Conservation (phyloP, 2,113 vertebrate species). For the Megaleporinus macrocephalus region DNA sequence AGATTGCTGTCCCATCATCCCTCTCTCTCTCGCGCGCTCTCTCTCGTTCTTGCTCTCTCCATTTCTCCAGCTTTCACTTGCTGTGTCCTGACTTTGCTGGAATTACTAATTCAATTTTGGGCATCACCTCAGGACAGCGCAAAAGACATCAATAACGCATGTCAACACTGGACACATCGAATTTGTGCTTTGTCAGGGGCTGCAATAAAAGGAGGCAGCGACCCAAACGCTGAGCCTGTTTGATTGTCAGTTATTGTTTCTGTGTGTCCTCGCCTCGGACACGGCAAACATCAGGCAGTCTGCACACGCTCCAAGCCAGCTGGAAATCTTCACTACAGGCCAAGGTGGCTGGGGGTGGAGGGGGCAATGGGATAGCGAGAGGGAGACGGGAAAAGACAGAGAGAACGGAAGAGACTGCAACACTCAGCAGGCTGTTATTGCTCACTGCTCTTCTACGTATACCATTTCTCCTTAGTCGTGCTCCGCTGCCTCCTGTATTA, state of each 20-base stretch:
- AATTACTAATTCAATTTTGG: constrained; percentile 30
- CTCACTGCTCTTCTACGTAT: background rate
- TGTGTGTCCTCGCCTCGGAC: constrained; percentile 35
- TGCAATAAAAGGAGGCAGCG: constrained; percentile 10
- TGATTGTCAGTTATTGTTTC: constrained; percentile 40
- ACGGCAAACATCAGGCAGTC: constrained; percentile 50
- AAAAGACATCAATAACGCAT: constrained; percentile 30
- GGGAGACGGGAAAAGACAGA: background rate
- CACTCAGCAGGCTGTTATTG: constrained; percentile 1
- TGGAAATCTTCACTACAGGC: constrained; percentile 36
- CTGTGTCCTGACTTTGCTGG: constrained; percentile 22
- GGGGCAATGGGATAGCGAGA: constrained; percentile 1
- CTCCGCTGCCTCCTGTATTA: background rate
- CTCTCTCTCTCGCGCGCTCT: background rate
- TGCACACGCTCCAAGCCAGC: constrained; percentile 24
- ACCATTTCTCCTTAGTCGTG: background rate
- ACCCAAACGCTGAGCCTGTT: constrained; percentile 19
- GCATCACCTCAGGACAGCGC: constrained; percentile 13
- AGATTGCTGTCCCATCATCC: constrained; percentile 30
- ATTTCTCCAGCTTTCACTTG: background rate
- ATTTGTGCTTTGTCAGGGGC: constrained; percentile 24
- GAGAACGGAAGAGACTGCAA: background rate
- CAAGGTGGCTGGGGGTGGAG: background rate
- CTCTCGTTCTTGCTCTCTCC: background rate
- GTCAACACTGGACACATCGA: constrained; percentile 20